Percentiles rank a stretch among this genome's conserved stretches.
Evolutionary conservation across 2,888 invertebrate species (phyloP).

Genomic region (Lasius fuliginosus): DNA sequence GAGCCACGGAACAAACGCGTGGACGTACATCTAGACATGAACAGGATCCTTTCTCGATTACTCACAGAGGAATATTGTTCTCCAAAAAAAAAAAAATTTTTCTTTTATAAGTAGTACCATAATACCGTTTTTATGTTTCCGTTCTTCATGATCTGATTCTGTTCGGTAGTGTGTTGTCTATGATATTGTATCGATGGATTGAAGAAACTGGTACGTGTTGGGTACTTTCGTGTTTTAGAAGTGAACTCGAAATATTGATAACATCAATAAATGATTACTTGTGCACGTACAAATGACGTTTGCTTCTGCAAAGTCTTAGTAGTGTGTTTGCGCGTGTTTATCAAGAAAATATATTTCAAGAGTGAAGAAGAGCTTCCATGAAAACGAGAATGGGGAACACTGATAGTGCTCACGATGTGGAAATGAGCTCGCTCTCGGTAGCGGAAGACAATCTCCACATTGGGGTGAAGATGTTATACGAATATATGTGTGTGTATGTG

Average conservation of each 20-base stretch:
- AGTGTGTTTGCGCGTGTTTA: not conserved
- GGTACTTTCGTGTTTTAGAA: not conserved
- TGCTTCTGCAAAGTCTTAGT: not conserved
- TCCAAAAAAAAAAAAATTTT: not conserved
- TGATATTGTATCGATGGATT: not conserved
- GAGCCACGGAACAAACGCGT: constrained; percentile 15
- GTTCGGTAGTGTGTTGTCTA: not conserved
- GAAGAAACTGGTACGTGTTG: not conserved
- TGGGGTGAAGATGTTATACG: constrained; percentile 72
- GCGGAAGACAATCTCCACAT: constrained; percentile 70
- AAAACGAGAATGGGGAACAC: constrained; percentile 74
- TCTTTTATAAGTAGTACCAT: not conserved
- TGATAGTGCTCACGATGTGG: constrained; percentile 80
- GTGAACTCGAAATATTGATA: constrained; percentile 14
- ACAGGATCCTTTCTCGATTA: not conserved
- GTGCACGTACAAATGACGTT: not conserved
- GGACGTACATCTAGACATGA: not conserved
- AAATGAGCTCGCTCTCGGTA: constrained; percentile 80
- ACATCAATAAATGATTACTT: not conserved
- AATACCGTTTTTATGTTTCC: not conserved
- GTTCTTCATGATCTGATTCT: not conserved
- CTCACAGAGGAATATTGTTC: not conserved
- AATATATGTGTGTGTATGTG: not conserved
- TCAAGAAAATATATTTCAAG: not conserved
- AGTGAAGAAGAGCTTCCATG: not conserved